These are phyloP conservation scores for Chrosomus eos DNA, from an alignment of 2,797 vertebrate genomes.

Conservation along the genomic window DNA sequence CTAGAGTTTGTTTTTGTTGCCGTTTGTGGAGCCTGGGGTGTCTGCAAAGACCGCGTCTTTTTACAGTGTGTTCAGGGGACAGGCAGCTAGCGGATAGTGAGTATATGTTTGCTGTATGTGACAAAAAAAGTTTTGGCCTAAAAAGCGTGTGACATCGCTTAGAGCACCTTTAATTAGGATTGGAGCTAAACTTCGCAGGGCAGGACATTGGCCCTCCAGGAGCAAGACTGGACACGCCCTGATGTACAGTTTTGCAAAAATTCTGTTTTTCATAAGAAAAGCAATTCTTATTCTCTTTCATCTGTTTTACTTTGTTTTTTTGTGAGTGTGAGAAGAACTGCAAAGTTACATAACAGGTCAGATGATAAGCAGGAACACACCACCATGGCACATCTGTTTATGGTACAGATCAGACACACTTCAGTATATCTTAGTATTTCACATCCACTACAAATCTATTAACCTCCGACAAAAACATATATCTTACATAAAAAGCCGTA, in stretches of 20 bases:
- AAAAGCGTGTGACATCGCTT: too few relatives aligned
- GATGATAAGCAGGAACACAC: slow-evolving; percentile 13
- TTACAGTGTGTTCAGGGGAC: too few relatives aligned
- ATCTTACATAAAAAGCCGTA: neutral
- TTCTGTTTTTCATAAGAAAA: slow-evolving; percentile 32
- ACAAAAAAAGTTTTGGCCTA: too few relatives aligned
- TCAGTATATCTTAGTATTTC: slow-evolving; percentile 4
- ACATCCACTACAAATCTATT: slow-evolving; percentile 18
- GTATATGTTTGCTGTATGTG: too few relatives aligned
- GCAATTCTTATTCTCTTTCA: slow-evolving; percentile 2
- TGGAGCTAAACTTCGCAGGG: too few relatives aligned
- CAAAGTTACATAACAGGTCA: slow-evolving; percentile 20
- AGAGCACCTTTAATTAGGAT: too few relatives aligned
- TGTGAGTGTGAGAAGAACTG: slow-evolving; percentile 1
- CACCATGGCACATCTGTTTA: slow-evolving; percentile 33
- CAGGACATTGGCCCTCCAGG: too few relatives aligned
- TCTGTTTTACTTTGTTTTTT: slow-evolving; percentile 19
- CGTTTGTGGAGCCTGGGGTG: too few relatives aligned
- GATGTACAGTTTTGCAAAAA: neutral
- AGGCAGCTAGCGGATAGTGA: too few relatives aligned
- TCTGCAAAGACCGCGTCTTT: too few relatives aligned
- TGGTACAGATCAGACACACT: slow-evolving; percentile 1
- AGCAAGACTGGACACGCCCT: too few relatives aligned
- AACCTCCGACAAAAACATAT: neutral
- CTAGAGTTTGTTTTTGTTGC: too few relatives aligned